These are phyloP conservation scores for Idaea straminata DNA, from an alignment of 2,888 invertebrate species.

Conservation along the genomic window DNA sequence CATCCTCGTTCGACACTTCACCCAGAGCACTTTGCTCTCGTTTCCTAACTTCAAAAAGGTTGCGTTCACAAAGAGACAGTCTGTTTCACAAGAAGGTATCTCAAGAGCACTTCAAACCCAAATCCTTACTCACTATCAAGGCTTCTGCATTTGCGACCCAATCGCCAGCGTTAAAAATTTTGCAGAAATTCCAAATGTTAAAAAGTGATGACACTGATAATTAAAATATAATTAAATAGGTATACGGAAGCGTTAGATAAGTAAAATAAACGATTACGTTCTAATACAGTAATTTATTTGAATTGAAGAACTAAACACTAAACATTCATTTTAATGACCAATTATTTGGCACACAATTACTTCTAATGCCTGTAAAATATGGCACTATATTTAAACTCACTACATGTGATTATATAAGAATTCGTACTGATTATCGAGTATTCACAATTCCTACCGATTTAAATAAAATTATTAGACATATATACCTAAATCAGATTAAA, in stretches of 20 bases:
- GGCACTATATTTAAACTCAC: constrained; percentile 7
- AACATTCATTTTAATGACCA: constrained; percentile 13
- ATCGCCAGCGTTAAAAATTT: constrained; percentile 54
- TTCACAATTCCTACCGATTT: background rate
- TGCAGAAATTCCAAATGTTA: constrained; percentile 57
- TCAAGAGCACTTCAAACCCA: constrained; percentile 20
- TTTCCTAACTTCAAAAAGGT: constrained; percentile 43
- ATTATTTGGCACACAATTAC: constrained; percentile 17
- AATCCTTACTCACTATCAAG: constrained; percentile 41
- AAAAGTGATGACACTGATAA: constrained; percentile 39
- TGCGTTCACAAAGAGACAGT: constrained; percentile 37
- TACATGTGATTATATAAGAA: background rate
- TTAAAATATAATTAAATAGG: background rate
- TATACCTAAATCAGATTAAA: background rate
- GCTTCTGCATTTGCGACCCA: constrained; percentile 42
- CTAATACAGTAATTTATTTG: constrained; percentile 22
- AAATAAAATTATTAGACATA: background rate
- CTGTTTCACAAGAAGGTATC: constrained; percentile 28
- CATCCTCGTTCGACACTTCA: constrained; percentile 50
- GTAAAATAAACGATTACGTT: constrained; percentile 9
- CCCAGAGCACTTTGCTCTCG: constrained; percentile 55
- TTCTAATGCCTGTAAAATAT: constrained; percentile 9
- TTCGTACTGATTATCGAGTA: background rate
- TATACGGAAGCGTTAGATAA: background rate
- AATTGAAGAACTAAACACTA: constrained; percentile 5